Evolutionary conservation across 1,140 invertebrate species (phyloP), one percentile per base, ranked within the genome.

Genomic region (Drosophila littoralis): DNA sequence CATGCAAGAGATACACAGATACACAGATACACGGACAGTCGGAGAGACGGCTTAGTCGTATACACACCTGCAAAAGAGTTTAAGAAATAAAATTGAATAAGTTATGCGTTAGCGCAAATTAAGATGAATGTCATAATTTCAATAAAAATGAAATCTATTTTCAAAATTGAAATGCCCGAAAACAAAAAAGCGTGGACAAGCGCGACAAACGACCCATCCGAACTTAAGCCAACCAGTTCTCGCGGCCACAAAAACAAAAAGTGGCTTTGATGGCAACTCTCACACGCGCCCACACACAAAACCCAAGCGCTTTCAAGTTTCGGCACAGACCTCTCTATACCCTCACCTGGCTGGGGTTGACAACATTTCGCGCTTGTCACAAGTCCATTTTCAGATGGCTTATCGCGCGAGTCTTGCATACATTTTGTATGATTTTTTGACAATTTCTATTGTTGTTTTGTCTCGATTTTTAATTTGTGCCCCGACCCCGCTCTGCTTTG

Each of bases 41-140:
- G 10, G 13, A 22, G 43, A 46, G 15, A 6, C 4, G 22, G 22
- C 22, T 5, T 28, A 28, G 22, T 28, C 42, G 13, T 17, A 78
- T 75, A 86, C 82, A 79, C 72, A 88, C 83, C 83, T 88, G 84
- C 59, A 88, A 88, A 42, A 57, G 28, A 58, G 52, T 66, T 68
- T 35, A 59, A 38, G 54, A 60, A 35, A 75, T 73, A 85, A 66
- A 81, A 79, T 69, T 89, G 69, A 86, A 80, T 89, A 89, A 88
- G 73, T 89, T 88, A 83, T 83, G 83, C 73, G 80, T 77, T 88
- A 72, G 69, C 50, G 66, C 84, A 88, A 88, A 88, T 88, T 88
- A 88, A 88, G 83, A 88, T 88, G 84, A 88, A 88, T 88, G 83
- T 88, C 83, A 88, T 88, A 88, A 88, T 88, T 89, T 88, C 69